Conservation (phyloP, 2,113 vertebrate genomes). For the Percopsis transmontana region DNA sequence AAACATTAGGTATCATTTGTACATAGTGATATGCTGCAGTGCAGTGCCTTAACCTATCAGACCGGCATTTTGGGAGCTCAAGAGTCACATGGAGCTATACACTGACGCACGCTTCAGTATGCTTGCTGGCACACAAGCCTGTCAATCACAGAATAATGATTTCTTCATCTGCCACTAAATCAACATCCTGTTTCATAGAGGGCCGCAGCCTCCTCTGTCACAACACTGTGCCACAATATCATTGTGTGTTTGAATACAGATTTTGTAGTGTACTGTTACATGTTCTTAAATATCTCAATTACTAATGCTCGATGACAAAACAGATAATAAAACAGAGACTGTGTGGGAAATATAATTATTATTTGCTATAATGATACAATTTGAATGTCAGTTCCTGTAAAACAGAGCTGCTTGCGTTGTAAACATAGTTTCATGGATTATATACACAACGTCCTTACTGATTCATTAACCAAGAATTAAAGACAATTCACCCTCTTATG, state of each 20-base stretch:
- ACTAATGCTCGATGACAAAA: not conserved
- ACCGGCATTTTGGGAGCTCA: not conserved
- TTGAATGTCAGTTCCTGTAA: constrained; percentile 5
- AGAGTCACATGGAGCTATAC: constrained; percentile 18
- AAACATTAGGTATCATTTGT: constrained; percentile 21
- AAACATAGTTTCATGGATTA: constrained; percentile 17
- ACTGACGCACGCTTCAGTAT: not conserved
- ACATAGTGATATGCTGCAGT: constrained; percentile 17
- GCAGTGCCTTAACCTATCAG: constrained; percentile 10
- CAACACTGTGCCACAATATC: not conserved
- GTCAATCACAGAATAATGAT: constrained; percentile 35
- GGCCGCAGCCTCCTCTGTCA: not conserved
- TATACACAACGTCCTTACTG: constrained; percentile 34
- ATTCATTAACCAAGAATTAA: not conserved
- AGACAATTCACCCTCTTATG: not conserved
- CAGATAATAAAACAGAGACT: constrained; percentile 10
- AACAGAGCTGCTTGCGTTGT: constrained; percentile 3
- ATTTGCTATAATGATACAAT: constrained; percentile 20
- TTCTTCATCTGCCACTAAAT: constrained; percentile 34
- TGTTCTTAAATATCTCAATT: not conserved
- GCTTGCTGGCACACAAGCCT: constrained; percentile 14
- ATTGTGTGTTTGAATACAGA: not conserved
- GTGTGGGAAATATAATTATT: constrained; percentile 29
- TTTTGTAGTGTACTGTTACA: not conserved
- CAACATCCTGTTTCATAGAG: constrained; percentile 16